These are phyloP conservation scores for Leptinotarsa peninsularis DNA, from an alignment of 2,888 invertebrate species.

Conservation along the genomic window DNA sequence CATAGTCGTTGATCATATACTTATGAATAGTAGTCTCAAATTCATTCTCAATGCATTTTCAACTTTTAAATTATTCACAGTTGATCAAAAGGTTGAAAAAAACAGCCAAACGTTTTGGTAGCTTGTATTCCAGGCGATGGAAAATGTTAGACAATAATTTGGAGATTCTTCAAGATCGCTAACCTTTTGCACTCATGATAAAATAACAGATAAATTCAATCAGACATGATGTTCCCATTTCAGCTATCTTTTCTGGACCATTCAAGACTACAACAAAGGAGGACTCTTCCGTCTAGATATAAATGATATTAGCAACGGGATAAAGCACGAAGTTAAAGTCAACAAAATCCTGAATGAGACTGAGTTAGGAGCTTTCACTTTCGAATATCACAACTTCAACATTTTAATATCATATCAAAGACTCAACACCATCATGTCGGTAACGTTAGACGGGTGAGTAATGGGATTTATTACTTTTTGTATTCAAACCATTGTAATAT, in stretches of 20 bases:
- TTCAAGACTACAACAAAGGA: constrained; percentile 70
- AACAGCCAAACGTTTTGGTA: too few species aligned
- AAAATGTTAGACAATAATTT: too few species aligned
- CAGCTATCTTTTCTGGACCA: constrained; percentile 85
- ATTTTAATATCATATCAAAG: constrained; percentile 81
- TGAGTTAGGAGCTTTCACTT: constrained; percentile 83
- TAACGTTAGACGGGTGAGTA: constrained; percentile 83
- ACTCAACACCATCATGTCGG: constrained; percentile 82
- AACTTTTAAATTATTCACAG: too few species aligned
- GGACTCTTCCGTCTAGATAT: constrained; percentile 84
- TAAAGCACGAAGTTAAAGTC: constrained; percentile 76
- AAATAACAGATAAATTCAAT: not conserved
- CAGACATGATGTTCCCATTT: constrained; percentile 37
- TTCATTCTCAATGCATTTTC: too few species aligned
- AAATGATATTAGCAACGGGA: constrained; percentile 80
- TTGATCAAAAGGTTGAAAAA: too few species aligned
- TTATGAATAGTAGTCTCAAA: too few species aligned
- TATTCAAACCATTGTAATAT: too few species aligned
- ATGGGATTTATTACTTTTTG: not conserved
- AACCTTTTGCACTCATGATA: too few species aligned
- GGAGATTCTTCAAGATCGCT: too few species aligned
- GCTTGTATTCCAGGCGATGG: too few species aligned
- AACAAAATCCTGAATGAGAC: constrained; percentile 75
- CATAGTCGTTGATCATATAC: too few species aligned
- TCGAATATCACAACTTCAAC: constrained; percentile 85